Evolutionary conservation across 2,113 vertebrate species (phyloP), one percentile per base, ranked within the genome.

Genomic region (Oceanodroma tethys): DNA sequence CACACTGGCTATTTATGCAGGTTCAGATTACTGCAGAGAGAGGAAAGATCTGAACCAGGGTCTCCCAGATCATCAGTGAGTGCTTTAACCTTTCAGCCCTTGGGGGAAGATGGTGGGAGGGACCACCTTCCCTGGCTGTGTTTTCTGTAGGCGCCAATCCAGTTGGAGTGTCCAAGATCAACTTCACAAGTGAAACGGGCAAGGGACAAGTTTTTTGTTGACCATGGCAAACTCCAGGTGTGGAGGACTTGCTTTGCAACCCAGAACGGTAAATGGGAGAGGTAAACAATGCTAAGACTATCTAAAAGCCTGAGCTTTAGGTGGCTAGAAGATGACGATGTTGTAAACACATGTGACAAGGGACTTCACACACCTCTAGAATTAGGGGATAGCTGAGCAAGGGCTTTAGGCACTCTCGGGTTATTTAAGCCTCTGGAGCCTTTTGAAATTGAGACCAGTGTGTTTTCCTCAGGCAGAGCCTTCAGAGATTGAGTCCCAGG

Each of bases 1-100:
- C 89, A 91, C 43, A 75, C 66, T 81, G 89, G 89, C 91, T 97
- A 93, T 97, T 97, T 97, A 75, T 85, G 81, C 78, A 96, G 93
- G 84, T 94, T 97, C 95, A 91, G 80, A 94, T 97, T 97, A 96
- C 96, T 75, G 81, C 84, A 93, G 81, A 66, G 45, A 58, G 84
- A 85, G 76, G 73, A 96, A 91, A 65, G 89, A 72, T 60, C 62
- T 75, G 78, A 96, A 87, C 60, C 52, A 36, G 66, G 48, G 81
- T 95, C 34, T 93, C 81, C 56, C 84, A 75, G 65, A 72, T 75
- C 76, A 73, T 79, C 36, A 40, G 42, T 40, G 84, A 94, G 8
- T 56, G 56, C 78, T 87, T 94, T 94, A 96, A 94, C 70, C 48
- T 95, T 93, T 65, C 78, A 91, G 62, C 25, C 60, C n/a, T 30